These are phyloP conservation scores for Arctia plantaginis DNA, from an alignment of 2,888 invertebrate genomes.

Conservation along the genomic window DNA sequence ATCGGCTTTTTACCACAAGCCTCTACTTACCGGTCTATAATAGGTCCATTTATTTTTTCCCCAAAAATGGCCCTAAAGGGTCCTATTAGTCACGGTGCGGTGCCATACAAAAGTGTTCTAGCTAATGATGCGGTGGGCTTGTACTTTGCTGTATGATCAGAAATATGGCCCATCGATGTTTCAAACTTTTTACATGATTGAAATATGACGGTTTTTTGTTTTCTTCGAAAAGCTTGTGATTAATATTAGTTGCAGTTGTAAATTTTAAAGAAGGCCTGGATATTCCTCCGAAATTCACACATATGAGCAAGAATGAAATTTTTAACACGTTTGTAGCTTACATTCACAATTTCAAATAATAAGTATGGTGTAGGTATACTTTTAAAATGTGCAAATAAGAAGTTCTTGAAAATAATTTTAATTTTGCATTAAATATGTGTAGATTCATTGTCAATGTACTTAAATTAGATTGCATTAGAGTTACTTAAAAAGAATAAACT, in stretches of 20 bases:
- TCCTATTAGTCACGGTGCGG: constrained; percentile 79
- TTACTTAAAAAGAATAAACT: too few relatives aligned
- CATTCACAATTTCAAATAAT: background rate
- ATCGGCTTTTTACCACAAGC: constrained; percentile 65
- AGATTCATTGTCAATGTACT: too few relatives aligned
- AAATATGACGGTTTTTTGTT: constrained; percentile 42
- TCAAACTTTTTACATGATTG: constrained; percentile 36
- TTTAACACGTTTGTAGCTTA: background rate
- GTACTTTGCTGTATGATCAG: constrained; percentile 50
- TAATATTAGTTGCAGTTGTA: constrained; percentile 35
- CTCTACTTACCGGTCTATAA: constrained; percentile 59
- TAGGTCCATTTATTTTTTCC: constrained; percentile 73
- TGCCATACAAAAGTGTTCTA: constrained; percentile 65
- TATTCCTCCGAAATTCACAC: background rate
- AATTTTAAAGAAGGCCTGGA: background rate
- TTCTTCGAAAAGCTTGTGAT: constrained; percentile 29
- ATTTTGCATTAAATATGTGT: too few relatives aligned
- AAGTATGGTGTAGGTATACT: background rate
- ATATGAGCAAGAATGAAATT: background rate
- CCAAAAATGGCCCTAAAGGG: constrained; percentile 72
- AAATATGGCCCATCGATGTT: constrained; percentile 47
- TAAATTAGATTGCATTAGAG: too few relatives aligned
- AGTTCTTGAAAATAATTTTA: too few relatives aligned
- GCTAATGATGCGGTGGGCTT: constrained; percentile 59
- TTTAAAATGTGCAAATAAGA: too few relatives aligned